Evolutionary conservation across 2,113 vertebrate genomes (phyloP), one percentile per base, ranked within the genome.

Genomic region (Silurus glanis): DNA sequence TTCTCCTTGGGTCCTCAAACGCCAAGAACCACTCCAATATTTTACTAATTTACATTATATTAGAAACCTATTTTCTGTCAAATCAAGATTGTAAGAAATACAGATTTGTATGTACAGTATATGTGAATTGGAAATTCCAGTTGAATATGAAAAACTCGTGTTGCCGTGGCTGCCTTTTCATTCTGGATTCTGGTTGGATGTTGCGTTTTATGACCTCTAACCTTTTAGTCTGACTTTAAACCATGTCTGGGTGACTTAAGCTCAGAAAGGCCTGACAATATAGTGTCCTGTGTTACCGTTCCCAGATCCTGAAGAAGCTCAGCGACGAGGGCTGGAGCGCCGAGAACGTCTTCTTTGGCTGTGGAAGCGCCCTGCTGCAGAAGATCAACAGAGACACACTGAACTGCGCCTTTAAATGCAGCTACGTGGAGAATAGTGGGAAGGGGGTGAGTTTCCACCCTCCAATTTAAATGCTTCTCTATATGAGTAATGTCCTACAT

Each of bases 311-410:
- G 25, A 72, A 90, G 84, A 94, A 93, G 89, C 91, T 95, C 58
- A 91, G 87, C 0, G 93, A 95, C 53, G 91, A 95, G 81, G 92
- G 94, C 78, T 95, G 94, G 94, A 95, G 94, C 64, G 91, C 93
- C 5, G 95, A 95, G 89, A 95, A 95, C 2, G 84, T 95, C 28
- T 88, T 91, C 84, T 95, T 95, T 25, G 95, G 95, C 16, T 95
- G 94, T 71, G 94, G 95, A 85, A 94, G 94, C 6, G 89, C 94
- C 51, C 87, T 95, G 59, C 92, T 95, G 62, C 95, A 95, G 92
- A 95, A 95, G 74, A 89, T 95, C 82, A 95, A 95, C 92, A 91
- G 95, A 89, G 95, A 95, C 72, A 94, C 94, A 0, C 92, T 95
- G 49, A 95, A 90, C 90, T 95, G 95, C 61, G 94, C 93, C 82